Evolutionary conservation across 2,888 invertebrate species (phyloP).

Genomic region (Octodonta nipae): DNA sequence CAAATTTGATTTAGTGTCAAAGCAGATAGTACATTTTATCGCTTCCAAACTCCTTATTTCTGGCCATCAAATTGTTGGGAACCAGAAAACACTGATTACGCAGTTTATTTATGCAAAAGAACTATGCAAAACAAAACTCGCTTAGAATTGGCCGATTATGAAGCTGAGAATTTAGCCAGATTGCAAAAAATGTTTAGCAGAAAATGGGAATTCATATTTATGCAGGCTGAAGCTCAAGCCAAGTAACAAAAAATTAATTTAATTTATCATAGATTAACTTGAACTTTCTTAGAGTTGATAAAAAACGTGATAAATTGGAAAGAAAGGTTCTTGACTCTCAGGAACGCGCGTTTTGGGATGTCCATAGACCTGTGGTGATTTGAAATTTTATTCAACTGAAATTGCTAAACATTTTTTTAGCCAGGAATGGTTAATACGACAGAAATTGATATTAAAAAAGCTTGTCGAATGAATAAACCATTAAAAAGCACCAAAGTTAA

Average conservation of each 20-base stretch:
- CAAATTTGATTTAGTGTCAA: constrained; percentile 94
- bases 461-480: constrained; percentile 54
- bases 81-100: constrained; percentile 98
- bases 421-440: constrained; percentile 98
- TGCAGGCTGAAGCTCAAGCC: constrained; percentile 88
- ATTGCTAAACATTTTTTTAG: constrained; percentile 45
- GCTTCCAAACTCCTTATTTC: constrained; percentile 95
- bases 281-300: too few species aligned
- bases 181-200: constrained; percentile 99
- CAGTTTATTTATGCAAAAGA: constrained; percentile 95
- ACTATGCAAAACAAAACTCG: constrained; percentile 99
- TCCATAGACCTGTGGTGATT: constrained; percentile 93
- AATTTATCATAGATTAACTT: too few species aligned
- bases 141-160: constrained; percentile 93
- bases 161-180: constrained; percentile 92
- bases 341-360: constrained; percentile 99
- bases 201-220: constrained; percentile 99
- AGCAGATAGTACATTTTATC: constrained; percentile 94
- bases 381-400: too few species aligned
- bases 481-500: constrained; percentile 33
- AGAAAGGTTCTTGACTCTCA: constrained; percentile 97
- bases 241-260: too few species aligned
- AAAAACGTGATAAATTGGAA: constrained; percentile 94
- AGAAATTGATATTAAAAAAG: constrained; percentile 94
- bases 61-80: constrained; percentile 99